Evolutionary conservation across 1,140 invertebrate species (phyloP).

Genomic region (Dinoponera quadriceps): DNA sequence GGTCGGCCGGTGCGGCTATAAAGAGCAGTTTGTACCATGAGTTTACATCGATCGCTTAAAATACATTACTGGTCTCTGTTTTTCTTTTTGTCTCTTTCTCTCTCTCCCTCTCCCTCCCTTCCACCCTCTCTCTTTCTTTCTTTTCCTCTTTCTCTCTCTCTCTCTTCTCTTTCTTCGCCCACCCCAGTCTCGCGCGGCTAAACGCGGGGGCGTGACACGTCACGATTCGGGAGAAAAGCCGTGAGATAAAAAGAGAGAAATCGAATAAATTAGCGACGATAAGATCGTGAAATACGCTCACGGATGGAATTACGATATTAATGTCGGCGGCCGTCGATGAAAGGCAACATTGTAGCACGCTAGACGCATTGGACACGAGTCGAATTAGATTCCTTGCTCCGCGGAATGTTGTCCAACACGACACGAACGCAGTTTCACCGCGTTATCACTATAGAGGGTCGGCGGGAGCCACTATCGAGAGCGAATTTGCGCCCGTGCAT

Average conservation of each 20-base stretch:
- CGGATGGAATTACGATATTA: slow-evolving; percentile 35
- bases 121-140: not conserved
- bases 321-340: slow-evolving; percentile 38
- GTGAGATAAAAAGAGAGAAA: slow-evolving; percentile 42
- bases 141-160: slow-evolving; percentile 13
- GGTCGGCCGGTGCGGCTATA: slow-evolving; percentile 55
- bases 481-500: slow-evolving; percentile 2
- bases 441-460: not conserved
- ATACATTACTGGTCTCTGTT: slow-evolving; percentile 58
- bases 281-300: slow-evolving; percentile 55
- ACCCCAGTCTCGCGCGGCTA: not conserved
- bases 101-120: slow-evolving; percentile 1
- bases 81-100: not conserved
- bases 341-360: slow-evolving; percentile 63
- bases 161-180: not conserved
- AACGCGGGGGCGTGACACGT: slow-evolving; percentile 61
- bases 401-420: slow-evolving; percentile 35
- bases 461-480: not conserved
- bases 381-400: slow-evolving; percentile 19
- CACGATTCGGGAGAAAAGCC: slow-evolving; percentile 23
- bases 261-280: slow-evolving; percentile 49
- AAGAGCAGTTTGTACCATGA: slow-evolving; percentile 66
- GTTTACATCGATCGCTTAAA: slow-evolving; percentile 73
- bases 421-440: not conserved
- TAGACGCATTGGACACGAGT: slow-evolving; percentile 25